Base-by-base conservation (phyloP, 1,140 invertebrate species). In the Drosophila teissieri region DNA sequence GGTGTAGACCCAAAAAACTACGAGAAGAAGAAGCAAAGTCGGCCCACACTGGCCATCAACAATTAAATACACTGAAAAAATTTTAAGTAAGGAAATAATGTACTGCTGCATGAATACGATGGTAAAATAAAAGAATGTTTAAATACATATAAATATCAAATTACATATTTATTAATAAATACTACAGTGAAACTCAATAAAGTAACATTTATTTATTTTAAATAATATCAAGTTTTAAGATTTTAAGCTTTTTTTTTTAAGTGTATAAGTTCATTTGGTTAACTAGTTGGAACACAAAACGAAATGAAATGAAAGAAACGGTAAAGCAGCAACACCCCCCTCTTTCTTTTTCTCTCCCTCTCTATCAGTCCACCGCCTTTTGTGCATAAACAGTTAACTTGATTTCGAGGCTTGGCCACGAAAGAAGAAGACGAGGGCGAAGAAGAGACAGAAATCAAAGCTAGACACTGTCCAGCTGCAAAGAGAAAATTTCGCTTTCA, bases 401-500 rank as follows among this genome's bases (percentile, higher is more conserved):
- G 49, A 69, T 70, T 83, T 83, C 64, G 76, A 85, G 81, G 81
- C 81, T 85, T 84, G 81, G 81, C 81, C 37, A 19, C 19, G 62
- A 40, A 58, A 65, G 53, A 82, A 75, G 69, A 78, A 78, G 36
- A 61, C 55, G 17, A 19, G 11, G 78, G 51, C 48, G 76, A 63
- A 73, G 49, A 70, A 58, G 54, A 72, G 62, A 27, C 64, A 15
- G 64, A 54, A 73, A 54, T 56, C 54, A 74, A 67, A 79, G 55
- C 73, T 78, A 88, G 65, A 84, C 76, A 68, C 65, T 84, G 80
- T 83, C 78, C 82, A 86, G 73, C 69, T 51, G 48, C 19, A 44
- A 82, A 77, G 63, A 69, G 52, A 79, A 78, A 92, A 90, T 92
- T 92, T 92, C 91, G 90, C 91, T 92, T 92, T 92, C 91, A 91